Evolutionary conservation across 2,797 vertebrate species (phyloP).

Genomic region (Periparus ater): DNA sequence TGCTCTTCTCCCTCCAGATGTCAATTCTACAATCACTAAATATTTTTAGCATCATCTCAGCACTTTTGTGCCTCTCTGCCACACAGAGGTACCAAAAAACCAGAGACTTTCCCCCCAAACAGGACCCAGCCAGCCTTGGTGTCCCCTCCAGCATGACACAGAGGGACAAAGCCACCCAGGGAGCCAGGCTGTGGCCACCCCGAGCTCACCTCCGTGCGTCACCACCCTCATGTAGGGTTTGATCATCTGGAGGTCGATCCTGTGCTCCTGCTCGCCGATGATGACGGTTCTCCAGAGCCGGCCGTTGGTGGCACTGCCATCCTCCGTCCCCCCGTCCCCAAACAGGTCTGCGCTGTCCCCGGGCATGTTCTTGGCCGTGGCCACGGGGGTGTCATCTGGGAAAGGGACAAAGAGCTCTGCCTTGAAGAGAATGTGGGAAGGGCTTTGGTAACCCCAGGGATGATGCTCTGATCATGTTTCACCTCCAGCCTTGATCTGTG

Average conservation of each 20-base stretch:
- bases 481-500: not conserved
- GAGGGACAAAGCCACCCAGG: fast-evolving
- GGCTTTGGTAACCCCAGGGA: not conserved
- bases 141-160: not conserved
- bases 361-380: slow-evolving; percentile 90
- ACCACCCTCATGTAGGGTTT: slow-evolving; percentile 94
- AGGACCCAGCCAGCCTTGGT: fast-evolving
- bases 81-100: fast-evolving
- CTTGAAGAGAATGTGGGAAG: fast-evolving
- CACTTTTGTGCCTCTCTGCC: not conserved
- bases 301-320: slow-evolving; percentile 80
- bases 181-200: not conserved
- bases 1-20: fast-evolving
- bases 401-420: not conserved
- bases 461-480: fast-evolving
- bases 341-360: slow-evolving; percentile 79
- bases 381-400: slow-evolving; percentile 92
- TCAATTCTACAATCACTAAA: fast-evolving
- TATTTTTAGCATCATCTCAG: not conserved
- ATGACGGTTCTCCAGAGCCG: slow-evolving; percentile 95
- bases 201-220: slow-evolving; percentile 88
- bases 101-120: fast-evolving
- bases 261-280: slow-evolving; percentile 95
- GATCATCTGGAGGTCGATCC: slow-evolving; percentile 98
- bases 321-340: slow-evolving; percentile 78